Evolutionary conservation across 2,113 vertebrate genomes (phyloP), one percentile per base, ranked within the genome.

Genomic region (Pyrgilauda ruficollis): DNA sequence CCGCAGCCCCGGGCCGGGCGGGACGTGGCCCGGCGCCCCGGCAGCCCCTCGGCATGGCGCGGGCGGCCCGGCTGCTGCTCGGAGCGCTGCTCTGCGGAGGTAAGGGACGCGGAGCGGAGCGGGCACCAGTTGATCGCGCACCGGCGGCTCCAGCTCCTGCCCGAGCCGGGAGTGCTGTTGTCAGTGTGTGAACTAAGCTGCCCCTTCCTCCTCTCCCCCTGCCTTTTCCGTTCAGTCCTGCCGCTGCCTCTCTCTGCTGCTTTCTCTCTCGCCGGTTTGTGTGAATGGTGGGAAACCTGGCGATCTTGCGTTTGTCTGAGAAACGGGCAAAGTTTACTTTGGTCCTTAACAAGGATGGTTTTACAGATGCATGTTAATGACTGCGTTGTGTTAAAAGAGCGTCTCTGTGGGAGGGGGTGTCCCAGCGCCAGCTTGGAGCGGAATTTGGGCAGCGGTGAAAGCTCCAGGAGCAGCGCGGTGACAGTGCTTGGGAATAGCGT

Each of bases 81-180:
- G 97, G 82, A 39, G 97, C 96, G 33, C 81, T 98, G 82, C 95
- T 98, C 18, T 96, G 97, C 90, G 75, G 84, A 97, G 98, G 98
- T 98, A 82, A 98, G 96, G 13, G 62, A 33, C 37, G 62, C 44
- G 70, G 62, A 46, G 50, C 79, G 37, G 33, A 2, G 41, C n/a
- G 15, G 75, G 35, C 94, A 96, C 91, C 94, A 92, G 94, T 96
- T 96, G 94, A 92, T 80, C 35, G 86, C 56, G 22, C 3, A 3
- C 50, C 6, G 39, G 73, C 15, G 39, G 11, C 76, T 64, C 17
- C 17, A 7, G 4, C 52, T 85, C 87, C 39, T 27, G 35, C 10
- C 43, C 28, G 2, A 73, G 81, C 59, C 22, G 2, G 6, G 80
- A 10, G 35, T 0, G 50, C 23, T 3, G 35, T 11, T 68, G 83